phyloP scores from a whole-genome alignment of 2,797 vertebrate genomes.

The Peromyscus eremicus region DNA sequence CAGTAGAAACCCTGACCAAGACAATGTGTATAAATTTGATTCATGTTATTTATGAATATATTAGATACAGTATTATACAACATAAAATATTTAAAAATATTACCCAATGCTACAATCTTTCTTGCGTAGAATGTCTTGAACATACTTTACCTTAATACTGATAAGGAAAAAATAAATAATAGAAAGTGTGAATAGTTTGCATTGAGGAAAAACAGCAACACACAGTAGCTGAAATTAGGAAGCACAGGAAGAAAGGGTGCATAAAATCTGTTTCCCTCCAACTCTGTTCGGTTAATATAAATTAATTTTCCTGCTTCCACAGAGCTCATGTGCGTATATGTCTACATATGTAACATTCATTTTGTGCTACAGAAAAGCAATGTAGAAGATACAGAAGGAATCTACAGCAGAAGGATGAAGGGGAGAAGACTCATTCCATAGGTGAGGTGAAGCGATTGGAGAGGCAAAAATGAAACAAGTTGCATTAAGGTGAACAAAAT shows the following conservation, averaged over 20 bases:
- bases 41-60: background rate
- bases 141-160: background rate
- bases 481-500: background rate
- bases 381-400: conserved; percentile 19
- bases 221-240: background rate
- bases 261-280: conserved; percentile 24
- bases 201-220: background rate
- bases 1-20: background rate
- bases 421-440: conserved; percentile 8
- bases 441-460: background rate
- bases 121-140: background rate
- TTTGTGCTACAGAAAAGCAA: conserved; percentile 22
- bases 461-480: background rate
- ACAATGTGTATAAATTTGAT: background rate
- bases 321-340: background rate
- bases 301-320: background rate
- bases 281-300: conserved; percentile 40
- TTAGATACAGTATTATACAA: background rate
- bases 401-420: background rate
- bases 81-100: background rate
- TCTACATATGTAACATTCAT: background rate
- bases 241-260: background rate
- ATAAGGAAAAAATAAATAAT: background rate
- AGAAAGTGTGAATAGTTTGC: background rate
- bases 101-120: background rate